These are phyloP conservation scores for Himalopsyche anomala DNA, from an alignment of 2,888 invertebrate genomes.

Conservation along the genomic window DNA sequence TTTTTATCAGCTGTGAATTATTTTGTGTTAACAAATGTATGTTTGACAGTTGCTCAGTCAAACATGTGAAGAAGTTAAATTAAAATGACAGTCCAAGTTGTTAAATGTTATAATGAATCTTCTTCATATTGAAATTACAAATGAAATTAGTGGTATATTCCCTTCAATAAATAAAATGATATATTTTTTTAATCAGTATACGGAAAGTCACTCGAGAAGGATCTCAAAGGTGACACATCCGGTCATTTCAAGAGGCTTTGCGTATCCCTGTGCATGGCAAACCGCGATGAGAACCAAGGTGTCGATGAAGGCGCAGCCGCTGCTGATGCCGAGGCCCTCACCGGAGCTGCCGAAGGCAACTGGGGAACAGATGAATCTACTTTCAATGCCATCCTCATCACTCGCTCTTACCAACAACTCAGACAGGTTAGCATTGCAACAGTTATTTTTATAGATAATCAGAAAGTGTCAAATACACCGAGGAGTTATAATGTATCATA, in stretches of 20 bases:
- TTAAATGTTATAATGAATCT: too few relatives aligned
- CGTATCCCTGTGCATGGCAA: conserved; percentile 91
- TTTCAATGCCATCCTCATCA: conserved; percentile 90
- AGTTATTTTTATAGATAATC: not conserved
- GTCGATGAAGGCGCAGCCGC: conserved; percentile 88
- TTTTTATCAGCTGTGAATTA: not conserved
- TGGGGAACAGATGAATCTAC: conserved; percentile 95
- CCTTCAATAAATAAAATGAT: not conserved
- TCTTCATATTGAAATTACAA: not conserved
- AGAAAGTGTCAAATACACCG: not conserved
- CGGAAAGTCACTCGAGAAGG: conserved; percentile 87
- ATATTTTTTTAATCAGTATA: conserved; percentile 79
- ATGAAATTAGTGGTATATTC: not conserved
- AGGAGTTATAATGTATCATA: conserved; percentile 68
- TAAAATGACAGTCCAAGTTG: too few relatives aligned
- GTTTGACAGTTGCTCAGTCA: too few relatives aligned
- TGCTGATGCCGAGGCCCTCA: conserved; percentile 88
- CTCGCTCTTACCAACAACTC: conserved; percentile 92
- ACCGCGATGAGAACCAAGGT: conserved; percentile 92
- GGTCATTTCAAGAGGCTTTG: conserved; percentile 96
- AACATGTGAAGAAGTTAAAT: not conserved
- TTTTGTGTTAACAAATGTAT: too few relatives aligned
- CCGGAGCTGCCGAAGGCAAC: conserved; percentile 87
- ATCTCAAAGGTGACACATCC: conserved; percentile 93
- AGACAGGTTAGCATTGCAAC: conserved; percentile 75